phyloP scores from a whole-genome alignment of 1,140 invertebrate species.

The Eueides isabella region DNA sequence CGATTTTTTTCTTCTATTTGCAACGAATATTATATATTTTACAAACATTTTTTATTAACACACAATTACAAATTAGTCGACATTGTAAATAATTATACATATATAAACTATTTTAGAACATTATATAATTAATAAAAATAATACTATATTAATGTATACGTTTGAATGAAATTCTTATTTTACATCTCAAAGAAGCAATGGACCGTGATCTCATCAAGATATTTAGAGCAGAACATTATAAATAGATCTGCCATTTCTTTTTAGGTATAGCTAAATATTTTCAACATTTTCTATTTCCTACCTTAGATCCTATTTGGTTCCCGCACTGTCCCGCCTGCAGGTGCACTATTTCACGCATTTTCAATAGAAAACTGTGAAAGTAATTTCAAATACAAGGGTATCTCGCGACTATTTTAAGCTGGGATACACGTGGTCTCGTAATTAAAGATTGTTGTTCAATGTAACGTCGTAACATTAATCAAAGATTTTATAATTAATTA shows the following conservation, averaged over 20 bases:
- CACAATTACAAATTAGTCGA: too few relatives aligned
- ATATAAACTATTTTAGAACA: too few relatives aligned
- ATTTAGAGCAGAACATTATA: slow-evolving; percentile 49
- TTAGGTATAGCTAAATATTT: slow-evolving; percentile 24
- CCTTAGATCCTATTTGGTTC: slow-evolving; percentile 97
- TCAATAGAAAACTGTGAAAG: slow-evolving; percentile 51
- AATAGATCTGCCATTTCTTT: slow-evolving; percentile 49
- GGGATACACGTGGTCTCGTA: slow-evolving; percentile 32
- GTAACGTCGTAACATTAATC: neutral
- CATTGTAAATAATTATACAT: too few relatives aligned
- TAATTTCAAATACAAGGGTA: slow-evolving; percentile 37
- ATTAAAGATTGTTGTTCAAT: neutral
- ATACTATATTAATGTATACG: neutral
- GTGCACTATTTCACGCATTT: slow-evolving; percentile 97
- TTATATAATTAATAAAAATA: too few relatives aligned
- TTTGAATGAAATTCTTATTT: slow-evolving; percentile 12
- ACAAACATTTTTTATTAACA: too few relatives aligned
- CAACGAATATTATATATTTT: too few relatives aligned
- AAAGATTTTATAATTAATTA: neutral
- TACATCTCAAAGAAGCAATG: slow-evolving; percentile 29
- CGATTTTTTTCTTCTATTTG: too few relatives aligned
- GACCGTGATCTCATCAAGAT: slow-evolving; percentile 36
- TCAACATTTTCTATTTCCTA: slow-evolving; percentile 56
- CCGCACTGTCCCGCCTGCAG: slow-evolving; percentile 96
- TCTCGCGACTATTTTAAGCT: slow-evolving; percentile 50